Conservation (phyloP, 2,888 invertebrate species). For the Drosophila prolongata region DNA sequence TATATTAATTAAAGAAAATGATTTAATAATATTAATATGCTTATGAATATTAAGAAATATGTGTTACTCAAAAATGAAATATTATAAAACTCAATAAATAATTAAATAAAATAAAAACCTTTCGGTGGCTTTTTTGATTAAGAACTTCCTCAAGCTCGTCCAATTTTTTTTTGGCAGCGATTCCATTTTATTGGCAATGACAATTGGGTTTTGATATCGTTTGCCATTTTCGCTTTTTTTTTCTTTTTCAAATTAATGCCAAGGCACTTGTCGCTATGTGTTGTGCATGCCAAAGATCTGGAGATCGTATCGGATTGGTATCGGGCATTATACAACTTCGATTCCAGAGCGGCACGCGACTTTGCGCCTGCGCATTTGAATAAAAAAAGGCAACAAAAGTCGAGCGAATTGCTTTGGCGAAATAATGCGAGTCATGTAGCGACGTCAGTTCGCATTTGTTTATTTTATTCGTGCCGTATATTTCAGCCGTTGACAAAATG, state of each 20-base stretch:
- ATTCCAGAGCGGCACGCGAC: constrained; percentile 51
- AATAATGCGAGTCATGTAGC: constrained; percentile 63
- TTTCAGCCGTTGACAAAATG: constrained; percentile 51
- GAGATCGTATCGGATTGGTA: constrained; percentile 2
- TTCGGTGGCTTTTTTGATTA: not conserved
- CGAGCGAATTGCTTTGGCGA: constrained; percentile 12
- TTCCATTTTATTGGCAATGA: constrained; percentile 23
- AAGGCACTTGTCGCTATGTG: constrained; percentile 46
- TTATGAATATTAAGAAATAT: too few relatives aligned
- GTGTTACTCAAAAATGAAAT: too few relatives aligned
- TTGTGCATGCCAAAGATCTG: constrained; percentile 50
- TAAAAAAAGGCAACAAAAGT: constrained; percentile 1
- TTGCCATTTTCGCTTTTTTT: constrained; percentile 21
- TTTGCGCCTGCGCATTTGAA: constrained; percentile 37
- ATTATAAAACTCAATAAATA: too few relatives aligned
- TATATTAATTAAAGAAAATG: too few relatives aligned
- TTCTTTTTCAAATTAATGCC: constrained; percentile 43
- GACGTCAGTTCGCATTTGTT: constrained; percentile 26
- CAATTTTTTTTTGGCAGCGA: not conserved
- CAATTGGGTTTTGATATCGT: constrained; percentile 1
- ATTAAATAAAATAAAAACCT: too few relatives aligned
- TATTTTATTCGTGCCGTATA: constrained; percentile 10
- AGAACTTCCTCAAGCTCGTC: constrained; percentile 3
- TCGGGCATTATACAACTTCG: constrained; percentile 18
- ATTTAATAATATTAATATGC: too few relatives aligned